Conservation (phyloP, 2,113 vertebrate genomes). For the Thamnophis sirtalis region DNA sequence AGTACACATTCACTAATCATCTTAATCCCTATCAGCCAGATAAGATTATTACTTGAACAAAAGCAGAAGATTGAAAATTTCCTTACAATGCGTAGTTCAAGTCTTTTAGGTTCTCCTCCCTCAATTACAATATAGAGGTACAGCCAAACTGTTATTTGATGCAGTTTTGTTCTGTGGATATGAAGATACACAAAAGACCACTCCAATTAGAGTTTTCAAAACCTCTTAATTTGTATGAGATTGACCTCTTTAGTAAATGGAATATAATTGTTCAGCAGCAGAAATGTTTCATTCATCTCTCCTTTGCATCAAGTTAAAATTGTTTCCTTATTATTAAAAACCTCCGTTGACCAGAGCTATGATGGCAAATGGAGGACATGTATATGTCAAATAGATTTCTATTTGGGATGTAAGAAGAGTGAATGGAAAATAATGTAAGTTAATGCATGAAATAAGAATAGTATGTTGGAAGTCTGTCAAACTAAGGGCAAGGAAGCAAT, state of each 20-base stretch:
- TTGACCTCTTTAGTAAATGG: not conserved
- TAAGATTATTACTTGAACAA: slow-evolving; percentile 45
- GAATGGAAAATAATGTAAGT: not conserved
- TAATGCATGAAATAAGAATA: not conserved
- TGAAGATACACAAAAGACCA: not conserved
- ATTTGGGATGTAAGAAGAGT: not conserved
- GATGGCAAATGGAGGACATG: not conserved
- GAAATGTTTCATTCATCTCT: not conserved
- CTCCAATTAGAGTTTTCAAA: not conserved
- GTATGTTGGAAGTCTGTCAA: not conserved
- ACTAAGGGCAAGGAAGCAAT: not conserved
- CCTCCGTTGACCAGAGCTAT: not conserved
- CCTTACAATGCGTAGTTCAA: slow-evolving; percentile 1
- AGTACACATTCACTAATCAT: slow-evolving; percentile 47
- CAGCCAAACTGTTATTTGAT: not conserved
- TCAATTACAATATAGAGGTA: slow-evolving; percentile 1
- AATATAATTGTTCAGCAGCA: not conserved
- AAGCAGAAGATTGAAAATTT: slow-evolving; percentile 42
- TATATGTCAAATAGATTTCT: not conserved
- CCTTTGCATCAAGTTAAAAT: not conserved
- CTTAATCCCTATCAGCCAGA: slow-evolving; percentile 55
- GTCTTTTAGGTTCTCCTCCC: not conserved
- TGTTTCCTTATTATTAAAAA: not conserved
- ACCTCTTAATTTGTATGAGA: not conserved
- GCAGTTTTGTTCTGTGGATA: slow-evolving; percentile 25